Base-by-base conservation (phyloP, 2,888 invertebrate species). In the Chalcosyrphus nemorum region DNA sequence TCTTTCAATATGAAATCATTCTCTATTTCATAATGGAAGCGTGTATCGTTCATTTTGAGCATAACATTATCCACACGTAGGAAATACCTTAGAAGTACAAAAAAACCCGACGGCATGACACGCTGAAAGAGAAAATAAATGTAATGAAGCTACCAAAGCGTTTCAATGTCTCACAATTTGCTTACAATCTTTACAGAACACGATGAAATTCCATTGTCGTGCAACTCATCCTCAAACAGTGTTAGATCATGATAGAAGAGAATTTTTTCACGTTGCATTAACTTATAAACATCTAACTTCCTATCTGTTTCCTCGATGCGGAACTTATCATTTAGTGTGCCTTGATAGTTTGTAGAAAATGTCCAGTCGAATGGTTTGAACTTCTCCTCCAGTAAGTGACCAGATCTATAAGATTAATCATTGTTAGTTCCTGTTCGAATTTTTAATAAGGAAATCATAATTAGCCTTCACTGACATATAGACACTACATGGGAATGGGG, bases 321-420 rank as follows among this genome's bases (percentile, higher is more conserved):
- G 87, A 95, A 93, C 80, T 93, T 92, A 7, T 94, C 94, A 68
- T 93, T 92, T 35, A 95, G 89, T 17, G 95, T 95, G 41, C 99
- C 99, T 90, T 94, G 95, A 91, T 99, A 99, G 89, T 96, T 94
- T 29, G 98, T 97, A 17, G 97, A 95, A 90, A 96, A 99, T 0
- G 99, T 99, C 99, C 99, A 99, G 92, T 99, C 99, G 92, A 97
- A 99, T 15, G 97, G 95, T 89, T 95, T 96, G 68, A 96, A 93
- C 89, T 96, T 95, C 89, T 96, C 95, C 87, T 94, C 94, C 87
- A 95, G 92, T 88, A 87, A 86, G 65, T 90, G 89, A 17, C 95
- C 95, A 47, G 95, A 93, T 88, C 98, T 97, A 13, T n/a, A n/a
- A n/a, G n/a, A n/a, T n/a, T n/a, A n/a, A n/a, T n/a, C n/a, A n/a